phyloP scores from a whole-genome alignment of 1,140 invertebrate species.

The Leguminivora glycinivorella region DNA sequence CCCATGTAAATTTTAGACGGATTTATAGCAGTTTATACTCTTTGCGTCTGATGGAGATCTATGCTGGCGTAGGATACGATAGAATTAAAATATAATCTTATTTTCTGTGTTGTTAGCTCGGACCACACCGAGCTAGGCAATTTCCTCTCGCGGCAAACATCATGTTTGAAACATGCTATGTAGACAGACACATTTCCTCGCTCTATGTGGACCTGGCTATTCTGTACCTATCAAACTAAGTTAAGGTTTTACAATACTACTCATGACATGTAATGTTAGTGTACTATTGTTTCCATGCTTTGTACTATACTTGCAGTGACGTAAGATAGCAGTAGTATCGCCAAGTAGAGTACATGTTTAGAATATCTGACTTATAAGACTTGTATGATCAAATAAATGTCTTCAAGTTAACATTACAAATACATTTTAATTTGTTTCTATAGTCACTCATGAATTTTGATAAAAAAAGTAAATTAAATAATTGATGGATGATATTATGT shows the following conservation, averaged over 20 bases:
- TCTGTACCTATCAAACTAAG: slow-evolving; percentile 8
- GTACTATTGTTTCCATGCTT: slow-evolving; percentile 24
- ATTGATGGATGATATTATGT: slow-evolving; percentile 14
- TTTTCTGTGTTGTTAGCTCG: slow-evolving; percentile 27
- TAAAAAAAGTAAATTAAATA: slow-evolving; percentile 27
- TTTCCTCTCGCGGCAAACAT: too few species aligned
- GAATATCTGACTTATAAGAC: slow-evolving; percentile 23
- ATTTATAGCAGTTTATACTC: background rate
- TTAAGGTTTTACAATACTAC: slow-evolving; percentile 17
- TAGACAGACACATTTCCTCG: too few species aligned
- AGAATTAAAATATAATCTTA: slow-evolving; percentile 25
- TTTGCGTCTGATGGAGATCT: background rate
- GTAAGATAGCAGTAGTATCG: slow-evolving; percentile 6
- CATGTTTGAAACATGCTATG: too few species aligned
- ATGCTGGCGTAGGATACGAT: slow-evolving; percentile 2
- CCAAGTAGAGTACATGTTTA: slow-evolving; percentile 10
- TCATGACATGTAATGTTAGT: slow-evolving; percentile 28
- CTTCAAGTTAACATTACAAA: slow-evolving; percentile 9
- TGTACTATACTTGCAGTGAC: slow-evolving; percentile 16
- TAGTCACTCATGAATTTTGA: slow-evolving; percentile 27
- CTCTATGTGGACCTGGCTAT: too few species aligned
- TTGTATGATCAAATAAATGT: slow-evolving; percentile 26
- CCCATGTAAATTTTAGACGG: background rate
- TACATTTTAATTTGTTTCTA: slow-evolving; percentile 11
- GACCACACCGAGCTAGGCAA: too few species aligned